These are phyloP conservation scores for Phoxinus dragarum DNA, from an alignment of 2,797 vertebrate species.

Conservation along the genomic window DNA sequence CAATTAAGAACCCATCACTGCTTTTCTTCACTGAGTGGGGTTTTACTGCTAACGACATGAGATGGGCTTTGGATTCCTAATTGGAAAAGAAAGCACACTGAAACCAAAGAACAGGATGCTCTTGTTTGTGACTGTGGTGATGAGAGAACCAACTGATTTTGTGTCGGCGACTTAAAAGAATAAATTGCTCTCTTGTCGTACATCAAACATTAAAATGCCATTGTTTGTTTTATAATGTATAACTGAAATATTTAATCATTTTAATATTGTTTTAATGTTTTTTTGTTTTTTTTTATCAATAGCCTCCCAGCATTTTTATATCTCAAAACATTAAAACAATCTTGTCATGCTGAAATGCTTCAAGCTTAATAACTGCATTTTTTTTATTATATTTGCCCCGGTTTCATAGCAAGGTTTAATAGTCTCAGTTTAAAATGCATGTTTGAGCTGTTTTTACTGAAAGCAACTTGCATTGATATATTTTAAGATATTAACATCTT, in stretches of 20 bases:
- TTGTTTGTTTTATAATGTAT: neutral
- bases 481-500: too few relatives aligned
- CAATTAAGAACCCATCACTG: conserved; percentile 63
- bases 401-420: too few relatives aligned
- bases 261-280: neutral
- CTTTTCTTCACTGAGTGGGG: conserved; percentile 49
- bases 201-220: neutral
- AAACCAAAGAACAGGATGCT: conserved; percentile 58
- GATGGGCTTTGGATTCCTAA: conserved; percentile 60
- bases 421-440: too few relatives aligned
- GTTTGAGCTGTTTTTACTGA: too few relatives aligned
- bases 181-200: neutral
- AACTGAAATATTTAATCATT: neutral
- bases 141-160: conserved; percentile 27
- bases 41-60: conserved; percentile 58
- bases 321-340: neutral
- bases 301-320: neutral
- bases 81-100: conserved; percentile 61
- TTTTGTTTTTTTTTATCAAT: neutral
- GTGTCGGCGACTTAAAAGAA: neutral
- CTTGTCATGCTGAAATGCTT: neutral
- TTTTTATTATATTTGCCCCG: neutral
- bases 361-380: neutral
- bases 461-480: too few relatives aligned
- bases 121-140: conserved; percentile 36